These are phyloP conservation scores for Lutjanus argentimaculatus DNA, from an alignment of 2,797 vertebrate species.

Conservation along the genomic window DNA sequence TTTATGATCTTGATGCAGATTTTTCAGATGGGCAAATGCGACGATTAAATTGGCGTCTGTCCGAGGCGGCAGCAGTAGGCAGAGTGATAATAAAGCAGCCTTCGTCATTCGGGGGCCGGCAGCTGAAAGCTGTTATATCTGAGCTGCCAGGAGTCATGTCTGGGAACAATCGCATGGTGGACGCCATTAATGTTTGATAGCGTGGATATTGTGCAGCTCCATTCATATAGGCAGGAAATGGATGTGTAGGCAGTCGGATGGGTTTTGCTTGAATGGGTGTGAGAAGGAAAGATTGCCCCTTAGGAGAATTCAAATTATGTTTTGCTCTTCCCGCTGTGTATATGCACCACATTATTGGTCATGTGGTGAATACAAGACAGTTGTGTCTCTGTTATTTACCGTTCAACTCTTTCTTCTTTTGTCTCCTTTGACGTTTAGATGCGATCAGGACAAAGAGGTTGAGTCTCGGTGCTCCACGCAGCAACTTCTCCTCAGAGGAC, in stretches of 20 bases:
- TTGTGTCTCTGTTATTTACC: neutral
- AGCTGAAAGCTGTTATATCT: slow-evolving; percentile 54
- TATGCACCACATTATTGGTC: neutral
- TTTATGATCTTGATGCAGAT: slow-evolving; percentile 39
- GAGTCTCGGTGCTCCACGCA: slow-evolving; percentile 75
- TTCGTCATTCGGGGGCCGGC: slow-evolving; percentile 26
- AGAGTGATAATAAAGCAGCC: slow-evolving; percentile 53
- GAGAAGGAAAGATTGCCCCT: slow-evolving; percentile 20
- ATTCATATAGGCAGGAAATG: slow-evolving; percentile 39
- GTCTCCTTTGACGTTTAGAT: slow-evolving; percentile 77
- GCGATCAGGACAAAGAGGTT: slow-evolving; percentile 83
- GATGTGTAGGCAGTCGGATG: slow-evolving; percentile 11
- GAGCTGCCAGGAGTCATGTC: slow-evolving; percentile 52
- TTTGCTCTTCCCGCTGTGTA: neutral
- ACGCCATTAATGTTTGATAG: slow-evolving; percentile 59
- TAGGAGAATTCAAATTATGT: slow-evolving; percentile 33
- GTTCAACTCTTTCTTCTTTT: slow-evolving; percentile 9
- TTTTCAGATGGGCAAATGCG: slow-evolving; percentile 35
- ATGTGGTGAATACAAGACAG: neutral
- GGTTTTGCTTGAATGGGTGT: slow-evolving; percentile 31
- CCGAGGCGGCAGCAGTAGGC: slow-evolving; percentile 26
- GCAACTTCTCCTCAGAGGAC: slow-evolving; percentile 76
- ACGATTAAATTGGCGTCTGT: slow-evolving; percentile 48
- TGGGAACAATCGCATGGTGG: slow-evolving; percentile 46
- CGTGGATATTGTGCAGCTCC: slow-evolving; percentile 21